phyloP scores from a whole-genome alignment of 2,888 invertebrate genomes.

The Drosophila cyrtoloma region DNA sequence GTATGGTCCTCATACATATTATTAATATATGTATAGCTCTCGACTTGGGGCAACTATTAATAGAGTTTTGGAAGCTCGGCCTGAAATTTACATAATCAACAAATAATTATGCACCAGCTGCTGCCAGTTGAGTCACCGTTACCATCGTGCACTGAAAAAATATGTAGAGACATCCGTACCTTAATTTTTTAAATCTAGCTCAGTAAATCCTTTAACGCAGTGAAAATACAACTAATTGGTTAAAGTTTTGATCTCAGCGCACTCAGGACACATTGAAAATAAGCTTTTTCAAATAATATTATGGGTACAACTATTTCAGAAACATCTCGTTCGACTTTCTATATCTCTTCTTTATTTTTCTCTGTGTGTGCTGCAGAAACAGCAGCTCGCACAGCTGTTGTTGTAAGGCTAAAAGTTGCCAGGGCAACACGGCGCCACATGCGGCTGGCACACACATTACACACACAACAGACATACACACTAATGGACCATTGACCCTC shows the following conservation, averaged over 20 bases:
- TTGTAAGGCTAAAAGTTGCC: constrained; percentile 65
- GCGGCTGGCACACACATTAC: constrained; percentile 23
- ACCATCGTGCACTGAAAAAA: constrained; percentile 5
- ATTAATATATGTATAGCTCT: constrained; percentile 24
- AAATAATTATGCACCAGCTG: constrained; percentile 77
- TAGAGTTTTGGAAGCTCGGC: constrained; percentile 56
- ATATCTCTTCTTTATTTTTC: neutral
- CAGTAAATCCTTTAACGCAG: neutral
- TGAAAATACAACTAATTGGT: neutral
- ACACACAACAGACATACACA: constrained; percentile 14
- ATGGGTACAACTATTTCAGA: neutral
- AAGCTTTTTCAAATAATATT: neutral
- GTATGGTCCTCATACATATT: constrained; percentile 7
- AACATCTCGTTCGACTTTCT: neutral
- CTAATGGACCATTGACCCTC: constrained; percentile 70
- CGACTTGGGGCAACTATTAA: constrained; percentile 60
- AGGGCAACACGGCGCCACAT: constrained; percentile 42
- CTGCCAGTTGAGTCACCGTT: constrained; percentile 26
- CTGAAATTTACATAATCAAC: constrained; percentile 74
- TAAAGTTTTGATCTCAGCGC: neutral
- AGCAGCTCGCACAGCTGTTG: constrained; percentile 27
- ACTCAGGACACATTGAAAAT: neutral
- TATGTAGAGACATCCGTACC: neutral
- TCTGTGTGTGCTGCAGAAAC: constrained; percentile 1
- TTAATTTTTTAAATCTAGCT: neutral